Evolutionary conservation across 2,888 invertebrate genomes (phyloP).

Genomic region (Machimus atricapillus): DNA sequence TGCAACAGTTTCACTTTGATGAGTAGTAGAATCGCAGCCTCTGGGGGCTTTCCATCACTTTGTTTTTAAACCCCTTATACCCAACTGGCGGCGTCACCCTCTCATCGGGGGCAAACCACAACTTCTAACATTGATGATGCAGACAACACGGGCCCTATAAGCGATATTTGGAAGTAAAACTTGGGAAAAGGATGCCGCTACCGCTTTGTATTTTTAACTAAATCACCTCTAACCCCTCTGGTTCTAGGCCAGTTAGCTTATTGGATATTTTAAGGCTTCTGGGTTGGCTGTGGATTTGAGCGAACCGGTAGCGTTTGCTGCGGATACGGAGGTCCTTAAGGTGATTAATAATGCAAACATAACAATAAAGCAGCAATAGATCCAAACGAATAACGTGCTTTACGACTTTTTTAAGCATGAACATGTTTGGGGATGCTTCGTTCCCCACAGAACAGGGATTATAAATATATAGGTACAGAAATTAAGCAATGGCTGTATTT

Average conservation of each 20-base stretch:
- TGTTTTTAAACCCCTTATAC: conserved; percentile 1
- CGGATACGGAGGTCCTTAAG: background rate
- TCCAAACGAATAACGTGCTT: background rate
- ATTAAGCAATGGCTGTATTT: background rate
- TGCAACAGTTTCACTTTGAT: conserved; percentile 26
- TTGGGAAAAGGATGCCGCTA: background rate
- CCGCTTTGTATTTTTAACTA: background rate
- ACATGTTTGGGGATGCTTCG: background rate
- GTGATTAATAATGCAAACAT: conserved; percentile 41
- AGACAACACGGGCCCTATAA: background rate
- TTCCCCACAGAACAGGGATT: background rate
- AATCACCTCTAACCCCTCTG: background rate
- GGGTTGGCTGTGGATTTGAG: background rate
- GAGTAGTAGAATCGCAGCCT: background rate
- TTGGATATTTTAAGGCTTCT: background rate
- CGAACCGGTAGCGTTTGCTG: background rate
- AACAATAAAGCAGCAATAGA: conserved; percentile 38
- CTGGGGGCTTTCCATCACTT: background rate
- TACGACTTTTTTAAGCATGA: background rate
- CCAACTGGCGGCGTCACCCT: background rate
- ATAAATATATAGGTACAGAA: background rate
- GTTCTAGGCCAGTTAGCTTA: background rate
- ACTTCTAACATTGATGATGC: background rate
- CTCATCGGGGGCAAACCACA: background rate
- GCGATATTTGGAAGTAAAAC: background rate